Evolutionary conservation across 2,113 vertebrate genomes (phyloP).

Genomic region (Formicarius rufipectus): DNA sequence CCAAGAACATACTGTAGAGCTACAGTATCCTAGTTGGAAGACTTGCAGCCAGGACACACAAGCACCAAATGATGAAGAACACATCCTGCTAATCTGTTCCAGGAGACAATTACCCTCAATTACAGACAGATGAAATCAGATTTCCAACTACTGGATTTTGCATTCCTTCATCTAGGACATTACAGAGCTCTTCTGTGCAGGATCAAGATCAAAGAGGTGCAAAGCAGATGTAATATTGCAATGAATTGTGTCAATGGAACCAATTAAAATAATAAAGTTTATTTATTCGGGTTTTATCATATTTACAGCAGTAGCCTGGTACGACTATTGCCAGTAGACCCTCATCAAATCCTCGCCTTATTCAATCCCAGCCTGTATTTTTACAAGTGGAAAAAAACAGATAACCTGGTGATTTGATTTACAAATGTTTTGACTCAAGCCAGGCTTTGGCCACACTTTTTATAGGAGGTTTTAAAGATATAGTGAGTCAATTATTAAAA

Average conservation of each 20-base stretch:
- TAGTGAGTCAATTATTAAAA: conserved; percentile 20
- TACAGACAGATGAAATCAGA: conserved; percentile 3
- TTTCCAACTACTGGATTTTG: not conserved
- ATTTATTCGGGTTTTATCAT: not conserved
- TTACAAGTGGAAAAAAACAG: not conserved
- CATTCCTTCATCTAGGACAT: not conserved
- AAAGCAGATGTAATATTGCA: not conserved
- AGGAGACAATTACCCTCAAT: not conserved
- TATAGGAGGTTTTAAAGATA: not conserved
- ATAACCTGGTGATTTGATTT: not conserved
- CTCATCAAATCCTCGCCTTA: not conserved
- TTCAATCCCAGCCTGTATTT: not conserved
- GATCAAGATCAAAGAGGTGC: conserved; percentile 14
- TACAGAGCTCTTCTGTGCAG: not conserved
- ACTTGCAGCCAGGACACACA: not conserved
- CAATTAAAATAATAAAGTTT: not conserved
- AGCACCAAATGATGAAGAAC: not conserved
- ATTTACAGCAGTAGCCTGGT: not conserved
- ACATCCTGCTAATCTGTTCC: not conserved
- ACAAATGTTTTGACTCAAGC: not conserved
- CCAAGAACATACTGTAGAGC: not conserved
- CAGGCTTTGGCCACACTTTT: not conserved
- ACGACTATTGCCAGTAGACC: not conserved
- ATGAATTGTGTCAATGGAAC: not conserved
- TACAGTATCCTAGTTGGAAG: not conserved